Evolutionary conservation across 2,888 invertebrate genomes (phyloP).

Genomic region (Acrobasis consociella): DNA sequence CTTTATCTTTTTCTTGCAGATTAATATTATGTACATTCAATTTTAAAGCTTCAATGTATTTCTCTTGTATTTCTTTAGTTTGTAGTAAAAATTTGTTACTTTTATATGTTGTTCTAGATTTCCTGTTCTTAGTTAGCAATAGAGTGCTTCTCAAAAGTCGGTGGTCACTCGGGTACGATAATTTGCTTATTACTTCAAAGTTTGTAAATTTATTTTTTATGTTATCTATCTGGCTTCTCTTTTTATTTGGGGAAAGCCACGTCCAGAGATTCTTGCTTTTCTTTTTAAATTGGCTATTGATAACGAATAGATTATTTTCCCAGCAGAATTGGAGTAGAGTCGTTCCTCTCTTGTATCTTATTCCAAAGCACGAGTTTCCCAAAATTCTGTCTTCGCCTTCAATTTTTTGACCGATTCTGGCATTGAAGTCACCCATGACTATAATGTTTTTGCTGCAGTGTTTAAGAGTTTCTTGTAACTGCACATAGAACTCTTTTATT

Average conservation of each 20-base stretch:
- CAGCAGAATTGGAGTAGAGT: constrained; percentile 22
- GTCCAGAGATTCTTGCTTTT: constrained; percentile 24
- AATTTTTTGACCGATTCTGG: neutral
- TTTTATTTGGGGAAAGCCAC: no score
- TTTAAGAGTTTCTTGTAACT: neutral
- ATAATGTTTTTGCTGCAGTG: neutral
- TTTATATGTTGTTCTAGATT: constrained; percentile 3
- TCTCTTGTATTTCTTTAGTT: neutral
- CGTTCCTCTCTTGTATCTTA: constrained; percentile 31
- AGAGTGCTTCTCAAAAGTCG: constrained; percentile 15
- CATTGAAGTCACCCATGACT: neutral
- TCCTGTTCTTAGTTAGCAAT: neutral
- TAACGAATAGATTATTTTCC: no score
- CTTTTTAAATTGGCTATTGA: constrained; percentile 27
- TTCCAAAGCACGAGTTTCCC: constrained; percentile 29
- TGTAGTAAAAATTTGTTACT: neutral
- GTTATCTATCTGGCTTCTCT: neutral
- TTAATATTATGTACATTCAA: neutral
- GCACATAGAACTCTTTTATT: no score
- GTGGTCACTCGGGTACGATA: constrained; percentile 12
- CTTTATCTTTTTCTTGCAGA: neutral
- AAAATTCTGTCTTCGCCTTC: constrained; percentile 27
- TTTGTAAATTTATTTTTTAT: constrained; percentile 8
- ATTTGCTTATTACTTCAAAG: constrained; percentile 12
- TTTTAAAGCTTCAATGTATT: constrained; percentile 5